Percentiles rank a stretch among this genome's conserved stretches.
Conservation (phyloP, 23 tunicate genomes). For the Halocynthia roretzi region DNA sequence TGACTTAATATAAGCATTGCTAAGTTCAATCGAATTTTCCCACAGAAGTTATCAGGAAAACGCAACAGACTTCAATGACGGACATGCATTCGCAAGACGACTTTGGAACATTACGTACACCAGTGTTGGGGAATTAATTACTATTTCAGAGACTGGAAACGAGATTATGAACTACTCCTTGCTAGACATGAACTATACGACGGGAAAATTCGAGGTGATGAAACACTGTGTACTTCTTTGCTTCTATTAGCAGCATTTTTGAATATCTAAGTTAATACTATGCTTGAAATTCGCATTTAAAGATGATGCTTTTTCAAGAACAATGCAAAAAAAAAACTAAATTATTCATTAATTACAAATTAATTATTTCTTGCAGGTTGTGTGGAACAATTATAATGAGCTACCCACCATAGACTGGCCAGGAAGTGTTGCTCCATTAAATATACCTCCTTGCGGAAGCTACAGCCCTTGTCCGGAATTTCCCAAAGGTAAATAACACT, state of each 20-base stretch:
- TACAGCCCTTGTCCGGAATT: not conserved
- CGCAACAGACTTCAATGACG: slow-evolving; percentile 22
- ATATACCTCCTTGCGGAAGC: slow-evolving; percentile 54
- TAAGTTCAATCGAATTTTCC: not conserved
- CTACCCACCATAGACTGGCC: slow-evolving; percentile 75
- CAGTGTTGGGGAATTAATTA: slow-evolving; percentile 61
- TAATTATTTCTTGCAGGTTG: slow-evolving; percentile 21
- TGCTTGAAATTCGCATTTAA: too few relatives aligned
- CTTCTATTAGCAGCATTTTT: not conserved
- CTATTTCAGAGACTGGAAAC: slow-evolving; percentile 42
- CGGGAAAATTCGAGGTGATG: slow-evolving; percentile 50
- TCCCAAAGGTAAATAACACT: too few relatives aligned
- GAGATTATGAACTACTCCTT: slow-evolving; percentile 52
- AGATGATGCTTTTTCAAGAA: too few relatives aligned
- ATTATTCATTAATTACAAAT: not conserved
- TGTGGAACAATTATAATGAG: slow-evolving; percentile 25
- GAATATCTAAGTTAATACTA: too few relatives aligned
- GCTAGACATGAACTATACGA: slow-evolving; percentile 51
- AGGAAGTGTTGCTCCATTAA: slow-evolving; percentile 32
- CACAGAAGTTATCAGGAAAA: slow-evolving; percentile 23
- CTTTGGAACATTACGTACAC: slow-evolving; percentile 43
- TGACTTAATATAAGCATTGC: not conserved
- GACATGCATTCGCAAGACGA: slow-evolving; percentile 33
- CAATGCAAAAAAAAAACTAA: not conserved
- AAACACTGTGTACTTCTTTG: not conserved